Conservation (phyloP, 2,113 vertebrate genomes). For the Ptilorrhoa leucosticta region DNA sequence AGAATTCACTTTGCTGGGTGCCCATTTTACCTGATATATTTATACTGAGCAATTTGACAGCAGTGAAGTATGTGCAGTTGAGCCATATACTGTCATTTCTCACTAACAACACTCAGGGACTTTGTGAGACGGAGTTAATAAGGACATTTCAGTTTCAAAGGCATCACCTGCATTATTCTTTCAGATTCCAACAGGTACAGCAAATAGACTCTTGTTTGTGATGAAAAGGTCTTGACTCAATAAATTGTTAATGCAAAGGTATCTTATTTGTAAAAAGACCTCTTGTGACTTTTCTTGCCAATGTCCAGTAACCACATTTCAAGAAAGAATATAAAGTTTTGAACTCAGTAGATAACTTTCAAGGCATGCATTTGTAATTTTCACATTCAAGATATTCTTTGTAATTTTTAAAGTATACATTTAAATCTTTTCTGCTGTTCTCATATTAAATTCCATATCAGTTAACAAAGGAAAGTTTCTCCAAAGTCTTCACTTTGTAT, state of each 20-base stretch:
- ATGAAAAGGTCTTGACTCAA: conserved; percentile 29
- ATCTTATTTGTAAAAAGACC: conserved; percentile 1
- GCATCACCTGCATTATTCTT: conserved; percentile 34
- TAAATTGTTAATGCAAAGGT: conserved; percentile 39
- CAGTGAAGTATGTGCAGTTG: conserved; percentile 25
- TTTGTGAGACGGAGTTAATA: conserved; percentile 50
- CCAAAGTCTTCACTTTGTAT: neutral
- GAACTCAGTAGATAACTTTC: neutral
- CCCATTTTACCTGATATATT: conserved; percentile 51
- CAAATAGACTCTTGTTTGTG: conserved; percentile 45
- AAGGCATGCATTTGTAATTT: neutral
- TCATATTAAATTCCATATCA: neutral
- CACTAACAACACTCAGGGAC: neutral
- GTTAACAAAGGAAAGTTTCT: neutral
- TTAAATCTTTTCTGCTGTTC: neutral
- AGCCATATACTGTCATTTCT: conserved; percentile 27
- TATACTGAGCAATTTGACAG: conserved; percentile 54
- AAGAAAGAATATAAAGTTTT: neutral
- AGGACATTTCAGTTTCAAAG: conserved; percentile 57
- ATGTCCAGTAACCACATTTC: neutral
- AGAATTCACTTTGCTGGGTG: conserved; percentile 48
- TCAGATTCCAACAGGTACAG: conserved; percentile 26
- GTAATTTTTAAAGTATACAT: neutral
- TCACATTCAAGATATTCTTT: neutral
- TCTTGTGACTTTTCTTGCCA: neutral